A percentile compares a stretch with the other conserved stretches of the same genome.
These are phyloP conservation scores for Megathymus violae DNA, from an alignment of 1,140 invertebrate species.

Conservation along the genomic window DNA sequence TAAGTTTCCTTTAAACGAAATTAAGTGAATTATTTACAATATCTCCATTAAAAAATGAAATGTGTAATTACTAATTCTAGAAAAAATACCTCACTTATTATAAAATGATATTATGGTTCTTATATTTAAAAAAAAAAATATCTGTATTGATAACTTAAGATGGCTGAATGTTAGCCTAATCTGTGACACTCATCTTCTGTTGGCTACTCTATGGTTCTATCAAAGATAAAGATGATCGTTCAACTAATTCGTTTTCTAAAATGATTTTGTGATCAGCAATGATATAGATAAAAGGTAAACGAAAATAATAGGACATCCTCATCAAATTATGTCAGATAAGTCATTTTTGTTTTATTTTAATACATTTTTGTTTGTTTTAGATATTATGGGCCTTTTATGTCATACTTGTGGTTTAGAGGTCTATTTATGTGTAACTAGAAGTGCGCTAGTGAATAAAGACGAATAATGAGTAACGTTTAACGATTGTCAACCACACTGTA, in stretches of 20 bases:
- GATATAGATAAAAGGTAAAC: slow-evolving; percentile 44
- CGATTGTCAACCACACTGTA: slow-evolving; percentile 45
- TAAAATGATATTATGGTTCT: no score
- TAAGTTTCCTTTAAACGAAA: no score
- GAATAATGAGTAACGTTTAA: slow-evolving; percentile 69
- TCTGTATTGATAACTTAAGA: no score
- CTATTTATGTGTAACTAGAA: slow-evolving; percentile 66
- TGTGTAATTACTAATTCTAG: no score
- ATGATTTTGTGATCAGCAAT: slow-evolving; percentile 31
- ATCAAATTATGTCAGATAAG: neutral
- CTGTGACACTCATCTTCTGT: slow-evolving; percentile 30
- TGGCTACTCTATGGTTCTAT: no score
- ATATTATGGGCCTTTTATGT: slow-evolving; percentile 74
- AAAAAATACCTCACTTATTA: no score
- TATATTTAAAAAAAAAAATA: no score
- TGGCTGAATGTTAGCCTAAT: slow-evolving; percentile 40
- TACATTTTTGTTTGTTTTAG: slow-evolving; percentile 76
- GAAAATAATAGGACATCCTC: neutral
- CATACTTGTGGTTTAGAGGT: slow-evolving; percentile 65
- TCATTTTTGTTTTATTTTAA: slow-evolving; percentile 8
- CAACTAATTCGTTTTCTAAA: slow-evolving; percentile 35
- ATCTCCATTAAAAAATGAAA: no score
- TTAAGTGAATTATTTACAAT: no score
- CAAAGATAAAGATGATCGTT: slow-evolving; percentile 50
- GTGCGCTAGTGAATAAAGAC: slow-evolving; percentile 60